phyloP scores from a whole-genome alignment of 35 echinoderm and acorn worm genomes.

The Apostichopus japonicus region DNA sequence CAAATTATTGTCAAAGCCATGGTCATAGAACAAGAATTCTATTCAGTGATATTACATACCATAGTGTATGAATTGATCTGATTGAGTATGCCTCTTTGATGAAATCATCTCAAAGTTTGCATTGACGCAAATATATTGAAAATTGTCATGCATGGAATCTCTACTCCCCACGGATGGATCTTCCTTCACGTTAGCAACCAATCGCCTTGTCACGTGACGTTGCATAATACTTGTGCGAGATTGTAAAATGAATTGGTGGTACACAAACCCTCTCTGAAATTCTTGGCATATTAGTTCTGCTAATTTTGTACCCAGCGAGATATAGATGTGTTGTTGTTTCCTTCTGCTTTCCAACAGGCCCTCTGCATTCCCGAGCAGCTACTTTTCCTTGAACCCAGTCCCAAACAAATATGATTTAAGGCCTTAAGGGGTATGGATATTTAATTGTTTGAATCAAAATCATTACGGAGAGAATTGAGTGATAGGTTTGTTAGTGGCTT shows the following conservation, averaged over 20 bases:
- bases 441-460: slow-evolving; percentile 42
- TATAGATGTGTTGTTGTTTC: slow-evolving; percentile 1
- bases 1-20: too few relatives aligned
- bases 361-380: slow-evolving; percentile 12
- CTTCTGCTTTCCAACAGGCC: not conserved
- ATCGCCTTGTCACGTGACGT: not conserved
- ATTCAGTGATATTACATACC: too few relatives aligned
- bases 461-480: not conserved
- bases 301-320: not conserved
- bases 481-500: slow-evolving; percentile 17
- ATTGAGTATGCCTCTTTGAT: too few relatives aligned
- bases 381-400: slow-evolving; percentile 7
- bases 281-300: not conserved
- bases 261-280: not conserved
- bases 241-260: not conserved
- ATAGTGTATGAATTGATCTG: too few relatives aligned
- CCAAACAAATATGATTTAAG: slow-evolving; percentile 44
- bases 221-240: not conserved
- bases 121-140: too few relatives aligned
- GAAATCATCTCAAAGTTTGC: too few relatives aligned
- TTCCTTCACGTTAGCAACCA: not conserved
- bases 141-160: too few relatives aligned
- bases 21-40: too few relatives aligned
- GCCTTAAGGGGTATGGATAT: slow-evolving; percentile 44
- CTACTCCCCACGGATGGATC: too few relatives aligned